These are phyloP conservation scores for Drosophila formosana DNA, from an alignment of 2,888 invertebrate genomes.

Conservation along the genomic window DNA sequence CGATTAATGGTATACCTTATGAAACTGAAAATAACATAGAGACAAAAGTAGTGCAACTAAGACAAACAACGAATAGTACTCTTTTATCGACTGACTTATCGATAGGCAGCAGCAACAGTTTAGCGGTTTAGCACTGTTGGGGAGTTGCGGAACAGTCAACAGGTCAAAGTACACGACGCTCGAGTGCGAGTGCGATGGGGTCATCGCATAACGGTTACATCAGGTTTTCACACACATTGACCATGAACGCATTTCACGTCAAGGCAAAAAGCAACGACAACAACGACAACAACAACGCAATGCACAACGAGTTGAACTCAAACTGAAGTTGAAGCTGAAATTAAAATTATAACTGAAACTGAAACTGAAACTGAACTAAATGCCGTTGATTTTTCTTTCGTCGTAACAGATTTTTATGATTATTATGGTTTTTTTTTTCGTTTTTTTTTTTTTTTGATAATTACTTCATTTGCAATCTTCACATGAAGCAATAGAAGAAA, in stretches of 20 bases:
- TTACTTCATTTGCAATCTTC: slow-evolving; percentile 79
- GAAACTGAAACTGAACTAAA: slow-evolving; percentile 45
- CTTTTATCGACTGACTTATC: neutral
- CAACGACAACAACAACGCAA: slow-evolving; percentile 23
- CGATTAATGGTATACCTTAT: too few species aligned
- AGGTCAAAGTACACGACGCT: slow-evolving; percentile 5
- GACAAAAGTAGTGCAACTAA: too few species aligned
- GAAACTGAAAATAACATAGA: too few species aligned
- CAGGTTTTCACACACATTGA: slow-evolving; percentile 74
- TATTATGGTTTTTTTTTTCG: slow-evolving; percentile 21
- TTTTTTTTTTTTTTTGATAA: slow-evolving; percentile 55
- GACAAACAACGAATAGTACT: too few species aligned
- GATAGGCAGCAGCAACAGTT: neutral
- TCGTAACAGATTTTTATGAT: slow-evolving; percentile 48
- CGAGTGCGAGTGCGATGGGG: slow-evolving; percentile 18
- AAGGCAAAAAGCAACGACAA: slow-evolving; percentile 35
- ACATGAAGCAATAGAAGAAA: slow-evolving; percentile 76
- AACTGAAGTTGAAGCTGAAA: slow-evolving; percentile 15
- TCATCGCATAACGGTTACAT: slow-evolving; percentile 59
- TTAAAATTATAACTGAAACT: neutral
- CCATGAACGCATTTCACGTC: slow-evolving; percentile 75
- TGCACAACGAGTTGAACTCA: slow-evolving; percentile 18
- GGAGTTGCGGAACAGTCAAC: slow-evolving; percentile 1
- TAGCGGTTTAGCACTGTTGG: neutral
- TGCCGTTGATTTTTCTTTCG: slow-evolving; percentile 60